A percentile compares a stretch with the other conserved stretches of the same genome.
Evolutionary conservation across 2,888 invertebrate species (phyloP).

Genomic region (Cantharis nigra): DNA sequence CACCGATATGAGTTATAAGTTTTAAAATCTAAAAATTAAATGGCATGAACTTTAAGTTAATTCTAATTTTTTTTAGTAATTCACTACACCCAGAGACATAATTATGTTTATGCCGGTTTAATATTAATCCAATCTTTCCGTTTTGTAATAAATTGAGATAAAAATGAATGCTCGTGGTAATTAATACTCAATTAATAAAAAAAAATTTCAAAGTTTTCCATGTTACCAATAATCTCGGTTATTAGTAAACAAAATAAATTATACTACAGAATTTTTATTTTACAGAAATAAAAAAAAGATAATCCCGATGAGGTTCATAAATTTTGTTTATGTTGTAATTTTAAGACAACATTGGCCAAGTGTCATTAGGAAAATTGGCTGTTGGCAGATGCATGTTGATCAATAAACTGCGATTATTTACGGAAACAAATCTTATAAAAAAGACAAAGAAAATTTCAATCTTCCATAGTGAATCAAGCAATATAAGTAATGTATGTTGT

Average conservation of each 20-base stretch:
- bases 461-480: neutral
- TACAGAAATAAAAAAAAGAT: neutral
- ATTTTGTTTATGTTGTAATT: neutral
- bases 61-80: neutral
- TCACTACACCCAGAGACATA: neutral
- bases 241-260: neutral
- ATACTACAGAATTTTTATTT: neutral
- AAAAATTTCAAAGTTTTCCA: neutral
- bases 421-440: neutral
- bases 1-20: neutral
- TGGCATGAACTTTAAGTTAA: neutral
- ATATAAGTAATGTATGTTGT: too few relatives aligned
- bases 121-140: neutral
- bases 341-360: neutral
- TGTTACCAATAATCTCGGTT: neutral
- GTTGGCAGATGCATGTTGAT: neutral
- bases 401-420: neutral
- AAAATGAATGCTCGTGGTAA: neutral
- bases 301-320: neutral
- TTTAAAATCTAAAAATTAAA: neutral
- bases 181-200: neutral
- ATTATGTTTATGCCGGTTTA: neutral
- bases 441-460: neutral
- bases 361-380: neutral
- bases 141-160: neutral